Base-by-base conservation (phyloP, 2,113 vertebrate species). In the Silurus glanis region DNA sequence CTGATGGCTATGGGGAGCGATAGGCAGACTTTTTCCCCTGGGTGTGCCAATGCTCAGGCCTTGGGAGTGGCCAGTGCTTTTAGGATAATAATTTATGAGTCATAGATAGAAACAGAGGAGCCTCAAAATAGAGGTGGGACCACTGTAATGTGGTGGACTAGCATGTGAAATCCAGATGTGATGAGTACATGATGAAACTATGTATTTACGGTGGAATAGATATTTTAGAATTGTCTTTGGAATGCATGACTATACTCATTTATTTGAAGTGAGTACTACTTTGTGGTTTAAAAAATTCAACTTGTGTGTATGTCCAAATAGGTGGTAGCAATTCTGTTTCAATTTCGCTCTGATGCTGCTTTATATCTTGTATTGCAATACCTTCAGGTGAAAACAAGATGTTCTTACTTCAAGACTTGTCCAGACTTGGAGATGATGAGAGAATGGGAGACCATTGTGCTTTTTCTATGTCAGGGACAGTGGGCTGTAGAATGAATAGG, bases 131-230 rank as follows among this genome's bases (percentile, higher is more conserved):
- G 83, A 87, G 89, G 89, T 91, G 69, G 56, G 88, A 88, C 17
- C 17, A 61, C 49, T 61, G 47, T 80, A 87, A 62, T 85, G 67
- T 78, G 25, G 64, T 74, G 76, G 23, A 61, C 67, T 83, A 85
- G 71, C 45, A 61, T 89, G 89, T 75, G 66, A 89, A 92, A 92
- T 88, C 89, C 87, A 89, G 25, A 71, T 56, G 9, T 87, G 85
- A 6, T 78, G n/a, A 56, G 71, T 87, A 90, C 91, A 92, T 92
- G 91, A 89, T 90, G 91, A 90, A 80, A 90, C 89, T 87, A 89
- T 90, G 89, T 91, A 84, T 89, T 91, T 86, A 90, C 89, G 90
- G 90, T 90, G 82, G 87, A 87, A 91, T 89, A 88, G 91, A 85
- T 89, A 90, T 85, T 72, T 7, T 25, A 84, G 19, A 90, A 91